Evolutionary conservation across 2,797 vertebrate species (phyloP).

Genomic region (Acipenser oxyrinchus): DNA sequence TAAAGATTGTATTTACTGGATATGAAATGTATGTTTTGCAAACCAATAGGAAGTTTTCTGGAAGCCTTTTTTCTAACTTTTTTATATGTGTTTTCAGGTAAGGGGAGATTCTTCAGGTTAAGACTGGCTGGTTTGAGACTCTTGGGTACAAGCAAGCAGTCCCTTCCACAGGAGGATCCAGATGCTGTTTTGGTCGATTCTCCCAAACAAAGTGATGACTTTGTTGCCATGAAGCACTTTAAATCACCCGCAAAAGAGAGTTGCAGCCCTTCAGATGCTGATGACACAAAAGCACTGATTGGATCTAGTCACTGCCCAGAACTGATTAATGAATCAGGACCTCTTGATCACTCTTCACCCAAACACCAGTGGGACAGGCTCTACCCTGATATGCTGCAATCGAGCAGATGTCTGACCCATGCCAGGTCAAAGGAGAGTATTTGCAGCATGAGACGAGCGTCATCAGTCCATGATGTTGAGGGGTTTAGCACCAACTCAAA

Average conservation of each 20-base stretch:
- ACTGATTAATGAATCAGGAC: slow-evolving; percentile 74
- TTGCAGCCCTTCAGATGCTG: slow-evolving; percentile 81
- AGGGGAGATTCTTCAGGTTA: slow-evolving; percentile 85
- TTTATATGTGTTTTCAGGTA: slow-evolving; percentile 33
- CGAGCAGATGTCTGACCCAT: slow-evolving; percentile 74
- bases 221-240: slow-evolving; percentile 81
- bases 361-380: slow-evolving; percentile 81
- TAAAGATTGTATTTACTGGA: neutral
- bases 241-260: slow-evolving; percentile 86
- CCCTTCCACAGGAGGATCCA: slow-evolving; percentile 91
- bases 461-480: slow-evolving; percentile 93
- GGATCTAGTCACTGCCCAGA: slow-evolving; percentile 79
- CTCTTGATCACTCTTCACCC: slow-evolving; percentile 87
- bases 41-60: too few relatives aligned
- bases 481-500: slow-evolving; percentile 79
- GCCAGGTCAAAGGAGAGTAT: slow-evolving; percentile 82
- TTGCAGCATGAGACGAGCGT: slow-evolving; percentile 85
- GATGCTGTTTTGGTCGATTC: slow-evolving; percentile 87
- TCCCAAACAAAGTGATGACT: slow-evolving; percentile 77
- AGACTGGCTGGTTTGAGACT: slow-evolving; percentile 82
- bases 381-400: slow-evolving; percentile 74
- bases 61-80: neutral
- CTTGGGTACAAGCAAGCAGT: slow-evolving; percentile 85
- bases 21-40: neutral
- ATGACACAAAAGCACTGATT: slow-evolving; percentile 88